Evolutionary conservation across 2,888 invertebrate genomes (phyloP), one percentile per base, ranked within the genome.

Genomic region (Chironomus riparius): DNA sequence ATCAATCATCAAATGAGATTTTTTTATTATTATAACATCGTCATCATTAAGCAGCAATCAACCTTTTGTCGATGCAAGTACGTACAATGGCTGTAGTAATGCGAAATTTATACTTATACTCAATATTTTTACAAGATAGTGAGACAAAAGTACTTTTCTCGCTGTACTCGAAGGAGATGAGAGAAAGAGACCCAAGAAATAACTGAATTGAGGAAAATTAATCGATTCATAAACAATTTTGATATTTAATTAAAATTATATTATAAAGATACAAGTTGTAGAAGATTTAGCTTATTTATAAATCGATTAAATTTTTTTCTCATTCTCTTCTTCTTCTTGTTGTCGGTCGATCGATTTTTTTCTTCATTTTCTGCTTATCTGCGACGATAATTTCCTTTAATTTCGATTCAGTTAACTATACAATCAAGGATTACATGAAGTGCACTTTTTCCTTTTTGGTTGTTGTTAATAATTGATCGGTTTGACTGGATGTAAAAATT

Each of bases 161-260:
- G 38, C 38, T 38, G 3, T 38, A 38, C 38, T 38, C 38, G 38
- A 38, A 38, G 10, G 10, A 38, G 38, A 38, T 38, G 38, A 38
- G 38, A 28, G 28, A n/a, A n/a, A 28, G 28, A 38, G 38, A 38
- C 10, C 38, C 38, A 38, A 38, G 38, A 38, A 38, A 38, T 38
- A 38, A 10, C 38, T 38, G 38, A 38, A 38, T 38, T 38, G 38
- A 65, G 65, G 48, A 68, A 68, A 75, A 75, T 75, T 75, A 75
- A 75, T 75, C 68, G 75, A n/a, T 68, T 75, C 47, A 75, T 75
- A 75, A 75, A 75, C 75, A 75, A 75, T 68, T 68, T 68, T 68
- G 75, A 68, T 75, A 68, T 75, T 75, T 75, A 75, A 75, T 75
- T 75, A 75, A 75, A 75, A 68, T 18, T 68, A 75, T 68, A 75